Base-by-base conservation (phyloP, 2,113 vertebrate species). In the Lasiurus cinereus region DNA sequence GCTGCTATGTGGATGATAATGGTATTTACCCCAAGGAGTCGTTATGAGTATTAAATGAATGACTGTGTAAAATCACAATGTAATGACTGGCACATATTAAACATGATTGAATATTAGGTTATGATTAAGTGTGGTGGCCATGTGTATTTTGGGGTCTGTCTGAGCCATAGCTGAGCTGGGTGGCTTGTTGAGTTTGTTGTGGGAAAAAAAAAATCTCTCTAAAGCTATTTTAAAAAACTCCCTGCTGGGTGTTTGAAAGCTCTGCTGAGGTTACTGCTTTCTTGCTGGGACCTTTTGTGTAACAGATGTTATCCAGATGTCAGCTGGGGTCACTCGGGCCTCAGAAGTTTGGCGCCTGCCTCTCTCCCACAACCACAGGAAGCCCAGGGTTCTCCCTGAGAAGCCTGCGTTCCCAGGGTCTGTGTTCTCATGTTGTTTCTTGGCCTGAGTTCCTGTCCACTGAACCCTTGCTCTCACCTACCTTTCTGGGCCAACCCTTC, bases 281-380 rank as follows among this genome's bases (percentile, higher is more conserved):
- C 74, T 91, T 93, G 83, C 83, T 54, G 27, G 69, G 90, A 14
- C 72, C 59, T 82, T 83, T 83, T 83, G 90, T 46, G 0, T 62
- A 83, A 78, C 96, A 97, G 96, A 96, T 97, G 94, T 88, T 88
- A 85, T 78, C 83, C 97, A 96, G 95, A 96, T 96, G 94, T 95
- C 94, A 93, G 70, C 86, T 21, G 36, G 91, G 96, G 96, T 94
- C 96, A 96, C 46, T 24, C 0, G 3, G 18, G 94, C 85, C 88
- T 73, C 18, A 0, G 88, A 91, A 88, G 72, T 77, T 92, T 94
- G 93, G 95, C 43, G 1, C 67, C 85, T n/a, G 91, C 83, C 69
- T 76, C 89, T 90, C 93, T 97, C 93, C 94, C 93, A 95, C 10
- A 74, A 88, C 93, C 95, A 21, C 0, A 15, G 91, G 88, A 56